phyloP scores from a whole-genome alignment of 1,140 invertebrate genomes.

The Achroia grisella region DNA sequence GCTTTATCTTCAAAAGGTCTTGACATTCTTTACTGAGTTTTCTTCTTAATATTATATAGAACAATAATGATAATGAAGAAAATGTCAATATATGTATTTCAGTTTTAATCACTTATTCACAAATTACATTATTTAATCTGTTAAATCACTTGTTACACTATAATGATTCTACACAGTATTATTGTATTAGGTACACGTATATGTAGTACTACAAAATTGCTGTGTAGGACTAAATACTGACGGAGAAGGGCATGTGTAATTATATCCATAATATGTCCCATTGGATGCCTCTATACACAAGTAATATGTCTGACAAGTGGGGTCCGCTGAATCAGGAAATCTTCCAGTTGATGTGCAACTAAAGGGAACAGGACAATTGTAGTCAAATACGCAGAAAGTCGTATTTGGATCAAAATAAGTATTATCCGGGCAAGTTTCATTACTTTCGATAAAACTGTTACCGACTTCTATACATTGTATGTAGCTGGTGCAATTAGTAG shows the following conservation, averaged over 20 bases:
- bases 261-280: conserved; percentile 25
- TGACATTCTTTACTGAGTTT: no score
- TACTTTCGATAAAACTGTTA: conserved; percentile 22
- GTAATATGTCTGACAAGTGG: conserved; percentile 36
- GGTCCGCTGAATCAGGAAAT: conserved; percentile 27
- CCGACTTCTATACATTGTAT: conserved; percentile 33
- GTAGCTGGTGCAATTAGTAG: conserved; percentile 30
- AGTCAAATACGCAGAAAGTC: conserved; percentile 35
- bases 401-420: conserved; percentile 36
- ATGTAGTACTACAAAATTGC: conserved; percentile 17
- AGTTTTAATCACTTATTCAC: no score
- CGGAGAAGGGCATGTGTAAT: conserved; percentile 28
- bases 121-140: no score
- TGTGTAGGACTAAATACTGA: conserved; percentile 27
- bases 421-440: conserved; percentile 22
- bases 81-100: no score
- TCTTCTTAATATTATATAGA: no score
- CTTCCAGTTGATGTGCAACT: conserved; percentile 32
- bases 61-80: no score
- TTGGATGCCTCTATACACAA: conserved; percentile 27
- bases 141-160: no score
- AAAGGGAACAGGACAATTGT: conserved; percentile 27
- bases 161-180: no score
- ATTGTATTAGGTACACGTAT: not conserved
- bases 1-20: no score